Conservation (phyloP, 2,888 invertebrate genomes). For the Ochropleura plecta region DNA sequence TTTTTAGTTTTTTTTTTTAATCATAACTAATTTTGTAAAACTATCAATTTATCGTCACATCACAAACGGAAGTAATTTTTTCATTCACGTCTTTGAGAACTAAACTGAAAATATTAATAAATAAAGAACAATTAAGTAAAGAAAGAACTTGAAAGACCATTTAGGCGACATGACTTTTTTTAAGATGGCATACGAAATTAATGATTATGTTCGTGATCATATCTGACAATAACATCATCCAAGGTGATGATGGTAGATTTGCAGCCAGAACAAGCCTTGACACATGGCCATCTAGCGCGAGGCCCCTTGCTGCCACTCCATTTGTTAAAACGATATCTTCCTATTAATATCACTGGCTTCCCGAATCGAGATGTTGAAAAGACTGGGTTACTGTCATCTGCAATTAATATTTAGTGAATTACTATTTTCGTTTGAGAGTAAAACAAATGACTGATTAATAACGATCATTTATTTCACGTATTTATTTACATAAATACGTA, state of each 20-base stretch:
- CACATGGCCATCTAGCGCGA: conserved; percentile 68
- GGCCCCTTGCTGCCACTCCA: conserved; percentile 56
- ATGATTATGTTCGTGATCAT: conserved; percentile 59
- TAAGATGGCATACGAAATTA: conserved; percentile 11
- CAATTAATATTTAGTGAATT: conserved; percentile 10
- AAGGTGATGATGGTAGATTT: conserved; percentile 67
- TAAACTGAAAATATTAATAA: no score
- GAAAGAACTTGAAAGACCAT: no score
- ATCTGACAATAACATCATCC: conserved; percentile 55
- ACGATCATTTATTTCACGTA: no score
- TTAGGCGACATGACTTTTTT: no score
- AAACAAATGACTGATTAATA: no score
- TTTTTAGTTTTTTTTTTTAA: no score
- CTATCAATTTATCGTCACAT: no score
- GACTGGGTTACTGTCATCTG: conserved; percentile 32
- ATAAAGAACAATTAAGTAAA: no score
- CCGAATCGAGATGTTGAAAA: conserved; percentile 71
- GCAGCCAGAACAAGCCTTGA: conserved; percentile 66
- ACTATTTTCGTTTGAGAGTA: neutral
- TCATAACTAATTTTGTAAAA: no score
- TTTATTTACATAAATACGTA: no score
- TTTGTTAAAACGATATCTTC: conserved; percentile 69
- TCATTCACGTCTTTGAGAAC: no score
- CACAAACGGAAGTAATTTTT: no score
- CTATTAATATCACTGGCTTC: conserved; percentile 70